Percentiles rank a stretch among this genome's conserved stretches.
phyloP scores from a whole-genome alignment of 1,140 invertebrate genomes.

The Saccostrea glomerata region DNA sequence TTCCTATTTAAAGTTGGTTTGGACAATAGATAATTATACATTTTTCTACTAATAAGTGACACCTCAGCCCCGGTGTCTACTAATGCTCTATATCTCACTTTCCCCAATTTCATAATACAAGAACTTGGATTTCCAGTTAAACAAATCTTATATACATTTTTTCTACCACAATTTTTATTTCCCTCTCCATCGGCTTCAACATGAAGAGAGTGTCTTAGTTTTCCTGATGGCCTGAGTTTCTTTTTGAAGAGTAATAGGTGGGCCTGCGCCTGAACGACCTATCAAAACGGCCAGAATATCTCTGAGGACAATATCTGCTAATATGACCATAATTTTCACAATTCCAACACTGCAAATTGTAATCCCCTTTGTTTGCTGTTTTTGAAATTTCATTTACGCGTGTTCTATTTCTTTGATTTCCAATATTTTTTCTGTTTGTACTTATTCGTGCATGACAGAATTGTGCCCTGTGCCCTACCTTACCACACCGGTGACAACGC shows the following conservation, averaged over 20 bases:
- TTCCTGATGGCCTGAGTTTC: not conserved
- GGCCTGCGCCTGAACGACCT: not conserved
- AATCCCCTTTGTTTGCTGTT: not conserved
- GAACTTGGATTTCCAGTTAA: conserved; percentile 39
- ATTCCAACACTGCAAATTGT: not conserved
- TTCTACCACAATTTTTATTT: not conserved
- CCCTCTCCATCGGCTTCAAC: not conserved
- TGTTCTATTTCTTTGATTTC: not conserved
- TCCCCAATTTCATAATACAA: conserved; percentile 50
- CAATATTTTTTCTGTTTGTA: not conserved
- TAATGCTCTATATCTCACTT: conserved; percentile 45
- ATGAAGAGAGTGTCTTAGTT: conserved; percentile 31
- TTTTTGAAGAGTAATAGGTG: not conserved
- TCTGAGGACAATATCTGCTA: too few relatives aligned
- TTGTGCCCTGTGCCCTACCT: not conserved
- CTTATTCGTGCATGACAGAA: not conserved
- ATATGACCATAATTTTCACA: too few relatives aligned
- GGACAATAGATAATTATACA: conserved; percentile 33
- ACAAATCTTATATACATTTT: not conserved
- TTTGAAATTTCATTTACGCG: not conserved
- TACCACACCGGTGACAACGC: not conserved
- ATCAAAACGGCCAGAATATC: not conserved
- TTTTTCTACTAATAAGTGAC: conserved; percentile 36
- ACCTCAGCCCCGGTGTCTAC: conserved; percentile 47
- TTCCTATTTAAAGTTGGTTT: conserved; percentile 31